These are phyloP conservation scores for Erethizon dorsatum DNA, from an alignment of 2,797 vertebrate genomes.

Conservation along the genomic window DNA sequence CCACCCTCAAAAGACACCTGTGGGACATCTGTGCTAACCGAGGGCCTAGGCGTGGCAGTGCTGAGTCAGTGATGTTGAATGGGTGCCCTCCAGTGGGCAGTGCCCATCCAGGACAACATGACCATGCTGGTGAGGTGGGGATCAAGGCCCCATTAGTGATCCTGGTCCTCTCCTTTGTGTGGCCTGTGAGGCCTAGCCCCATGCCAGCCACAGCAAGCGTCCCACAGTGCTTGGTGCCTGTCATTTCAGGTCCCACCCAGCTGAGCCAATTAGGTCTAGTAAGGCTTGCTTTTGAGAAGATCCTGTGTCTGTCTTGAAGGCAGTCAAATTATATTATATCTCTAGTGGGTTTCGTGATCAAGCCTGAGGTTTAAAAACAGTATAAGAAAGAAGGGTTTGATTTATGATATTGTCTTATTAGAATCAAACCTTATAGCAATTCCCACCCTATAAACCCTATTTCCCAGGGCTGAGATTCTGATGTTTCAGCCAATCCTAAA, in stretches of 20 bases:
- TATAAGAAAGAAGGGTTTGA: neutral
- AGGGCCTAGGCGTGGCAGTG: too few species aligned
- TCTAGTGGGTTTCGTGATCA: neutral
- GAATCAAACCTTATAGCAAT: neutral
- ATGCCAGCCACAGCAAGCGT: neutral
- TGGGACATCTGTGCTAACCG: too few species aligned
- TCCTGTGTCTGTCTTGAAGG: neutral
- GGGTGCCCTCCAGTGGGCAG: neutral
- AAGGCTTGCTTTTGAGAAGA: neutral
- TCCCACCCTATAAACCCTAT: neutral
- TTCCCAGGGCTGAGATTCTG: neutral
- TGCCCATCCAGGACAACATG: neutral
- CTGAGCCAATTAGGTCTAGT: neutral
- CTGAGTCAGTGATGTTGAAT: neutral
- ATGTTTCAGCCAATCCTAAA: neutral
- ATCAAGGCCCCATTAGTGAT: rapidly evolving
- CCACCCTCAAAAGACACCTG: neutral
- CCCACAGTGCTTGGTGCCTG: too few species aligned
- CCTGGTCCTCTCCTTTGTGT: neutral
- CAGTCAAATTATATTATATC: neutral
- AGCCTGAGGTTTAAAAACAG: neutral
- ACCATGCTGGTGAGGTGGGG: too few species aligned
- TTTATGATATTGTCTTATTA: neutral
- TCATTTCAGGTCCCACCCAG: neutral
- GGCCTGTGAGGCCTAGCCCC: neutral